Evolutionary conservation across 2,888 invertebrate genomes (phyloP), one percentile per base, ranked within the genome.

Genomic region (Axea sp.): DNA sequence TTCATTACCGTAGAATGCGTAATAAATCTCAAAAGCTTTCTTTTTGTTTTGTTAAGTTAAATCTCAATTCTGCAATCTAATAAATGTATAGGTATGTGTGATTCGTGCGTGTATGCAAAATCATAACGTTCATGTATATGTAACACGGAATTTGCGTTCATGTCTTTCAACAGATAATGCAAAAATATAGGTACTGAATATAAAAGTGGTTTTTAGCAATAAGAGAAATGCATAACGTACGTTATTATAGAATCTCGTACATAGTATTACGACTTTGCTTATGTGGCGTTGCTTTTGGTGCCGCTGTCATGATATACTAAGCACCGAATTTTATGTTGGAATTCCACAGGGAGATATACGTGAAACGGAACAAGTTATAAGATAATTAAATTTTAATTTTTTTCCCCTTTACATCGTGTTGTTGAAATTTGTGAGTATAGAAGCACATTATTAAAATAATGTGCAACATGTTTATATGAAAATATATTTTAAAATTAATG

Each of bases 21-120:
- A 57, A 67, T 57, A 67, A 67, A 67, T 67, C 67, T 15, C 49
- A 30, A 39, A 14, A 33, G 30, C 24, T 57, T 67, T 47, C 57
- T 67, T 67, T 39, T 26, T 30, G 31, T 15, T 17, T 47, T n/a
- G n/a, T 22, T 26, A 8, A 47, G 57, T 37, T 67, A 67, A 67
- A 67, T 67, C 67, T 67, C 67, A 67, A 67, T 67, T 67, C 57
- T 57, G 57, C 67, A 67, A 57, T 67, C 67, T 33, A 24, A 26
- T 15, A 41, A 30, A 49, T 57, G 49, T 57, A 47, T 17, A 11
- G 39, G 19, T 30, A 57, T 49, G 65, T 12, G 35, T 22, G 12
- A 11, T n/a, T 22, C 35, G 12, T 31, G 19, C 22, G 31, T 33
- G 43, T 15, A 53, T 37, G 37, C 17, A 11, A 35, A 6, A 14